phyloP scores from a whole-genome alignment of 2,888 invertebrate species.

The Meganola albula region DNA sequence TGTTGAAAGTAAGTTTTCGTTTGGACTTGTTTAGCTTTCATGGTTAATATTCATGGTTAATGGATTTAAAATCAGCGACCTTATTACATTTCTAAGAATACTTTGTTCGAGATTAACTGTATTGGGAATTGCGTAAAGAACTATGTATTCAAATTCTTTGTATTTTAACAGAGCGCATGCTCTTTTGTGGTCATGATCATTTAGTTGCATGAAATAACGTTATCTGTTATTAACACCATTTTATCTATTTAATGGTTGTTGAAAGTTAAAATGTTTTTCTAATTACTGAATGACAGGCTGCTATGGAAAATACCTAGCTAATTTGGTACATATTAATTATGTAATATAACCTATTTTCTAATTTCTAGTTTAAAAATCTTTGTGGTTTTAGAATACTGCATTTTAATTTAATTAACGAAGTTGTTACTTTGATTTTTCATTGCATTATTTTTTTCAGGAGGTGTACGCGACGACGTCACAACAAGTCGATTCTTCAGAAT shows the following conservation, averaged over 20 bases:
- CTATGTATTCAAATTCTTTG: conserved; percentile 12
- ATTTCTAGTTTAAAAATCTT: neutral
- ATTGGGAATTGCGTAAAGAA: conserved; percentile 12
- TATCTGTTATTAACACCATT: no score
- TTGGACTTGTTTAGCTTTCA: conserved; percentile 11
- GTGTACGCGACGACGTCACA: conserved; percentile 48
- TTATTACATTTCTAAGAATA: conserved; percentile 13
- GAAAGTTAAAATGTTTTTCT: neutral
- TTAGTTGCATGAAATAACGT: neutral
- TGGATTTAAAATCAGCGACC: conserved; percentile 13
- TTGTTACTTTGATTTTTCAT: neutral
- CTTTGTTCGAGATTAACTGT: conserved; percentile 19
- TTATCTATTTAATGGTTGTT: neutral
- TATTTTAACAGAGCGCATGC: conserved; percentile 5
- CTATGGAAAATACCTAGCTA: no score
- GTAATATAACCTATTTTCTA: neutral
- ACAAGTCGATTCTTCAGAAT: conserved; percentile 46
- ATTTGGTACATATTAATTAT: neutral
- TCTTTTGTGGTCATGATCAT: conserved; percentile 4
- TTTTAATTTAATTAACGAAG: neutral
- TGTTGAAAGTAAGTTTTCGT: conserved; percentile 40
- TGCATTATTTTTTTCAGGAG: conserved; percentile 12
- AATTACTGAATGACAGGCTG: neutral
- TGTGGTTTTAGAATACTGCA: no score
- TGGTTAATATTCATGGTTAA: conserved; percentile 15